These are phyloP conservation scores for Temnothorax unifasciatus DNA, from an alignment of 2,888 invertebrate genomes.

Conservation along the genomic window DNA sequence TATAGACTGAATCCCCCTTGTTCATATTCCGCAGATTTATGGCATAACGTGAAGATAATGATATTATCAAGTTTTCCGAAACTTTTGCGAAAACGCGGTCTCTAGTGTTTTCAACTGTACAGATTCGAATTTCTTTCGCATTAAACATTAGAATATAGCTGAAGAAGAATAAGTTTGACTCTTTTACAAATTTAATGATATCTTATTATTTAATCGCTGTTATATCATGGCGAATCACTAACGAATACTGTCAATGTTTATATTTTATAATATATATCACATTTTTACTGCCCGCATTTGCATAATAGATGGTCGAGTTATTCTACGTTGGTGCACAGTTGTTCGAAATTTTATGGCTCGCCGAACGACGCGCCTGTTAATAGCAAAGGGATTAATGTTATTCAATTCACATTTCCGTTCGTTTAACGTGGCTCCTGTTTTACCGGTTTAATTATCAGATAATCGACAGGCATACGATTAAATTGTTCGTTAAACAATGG, in stretches of 20 bases:
- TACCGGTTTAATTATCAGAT: slow-evolving; percentile 30
- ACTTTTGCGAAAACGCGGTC: neutral
- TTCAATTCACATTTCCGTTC: slow-evolving; percentile 38
- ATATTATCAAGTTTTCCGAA: neutral
- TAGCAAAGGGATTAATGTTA: slow-evolving; percentile 44
- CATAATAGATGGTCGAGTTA: slow-evolving; percentile 4
- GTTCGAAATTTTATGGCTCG: slow-evolving; percentile 42
- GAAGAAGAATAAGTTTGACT: neutral
- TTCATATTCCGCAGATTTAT: neutral
- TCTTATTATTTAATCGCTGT: neutral
- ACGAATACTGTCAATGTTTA: neutral
- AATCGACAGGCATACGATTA: slow-evolving; percentile 20
- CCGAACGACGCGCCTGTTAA: slow-evolving; percentile 15
- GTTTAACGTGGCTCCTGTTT: slow-evolving; percentile 13
- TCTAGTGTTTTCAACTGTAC: neutral
- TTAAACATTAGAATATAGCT: slow-evolving; percentile 3
- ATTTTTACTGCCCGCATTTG: neutral
- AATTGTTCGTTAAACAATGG: slow-evolving; percentile 11
- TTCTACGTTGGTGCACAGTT: neutral
- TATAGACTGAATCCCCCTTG: neutral
- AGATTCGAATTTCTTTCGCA: neutral
- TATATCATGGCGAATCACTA: neutral
- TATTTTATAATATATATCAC: neutral
- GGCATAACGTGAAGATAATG: neutral
- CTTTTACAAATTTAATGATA: neutral